Base-by-base conservation (phyloP, 2,888 invertebrate species). In the Ormyrus pomaceus region DNA sequence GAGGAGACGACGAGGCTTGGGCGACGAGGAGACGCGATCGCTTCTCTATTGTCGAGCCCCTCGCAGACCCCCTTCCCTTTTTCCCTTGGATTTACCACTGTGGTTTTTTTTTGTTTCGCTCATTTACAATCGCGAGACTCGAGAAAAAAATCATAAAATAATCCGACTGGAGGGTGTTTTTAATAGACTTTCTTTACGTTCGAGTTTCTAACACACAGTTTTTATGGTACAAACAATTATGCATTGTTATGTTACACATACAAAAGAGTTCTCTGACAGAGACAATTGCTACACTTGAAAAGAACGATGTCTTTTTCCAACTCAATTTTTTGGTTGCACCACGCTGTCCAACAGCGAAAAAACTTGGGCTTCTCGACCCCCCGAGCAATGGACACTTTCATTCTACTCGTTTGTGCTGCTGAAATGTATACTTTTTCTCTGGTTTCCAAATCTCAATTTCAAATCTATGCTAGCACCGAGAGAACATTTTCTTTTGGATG, bases 251-350 rank as follows among this genome's bases (percentile, higher is more conserved):
- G 64, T 11, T 58, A n/a, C 6, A n/a, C 13, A n/a, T 13, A 13
- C 62, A 71, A 78, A 84, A 83, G 86, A 87, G 86, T 85, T 85
- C 84, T 87, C 85, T 86, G 87, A 88, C 89, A 89, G 90, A 90
- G 90, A 90, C 89, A 87, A 87, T 34, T 88, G 90, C 87, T 88
- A 90, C 90, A 85, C 89, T 90, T 90, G 90, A 89, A 89, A 85
- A 86, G 84, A 86, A 86, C 85, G 86, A 34, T 87, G 84, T 84
- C 69, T 77, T 13, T 34, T 13, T 71, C 53, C 70, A 77, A 72
- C 8, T 13, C 56, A 10, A 34, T 86, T 59, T 62, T 11, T 11
- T 84, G 85, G 86, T 89, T 89, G 90, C 85, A 87, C 90, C 90
- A 90, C 86, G 87, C 88, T 90, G 87, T 86, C 87, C 86, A 79